Percentiles rank a stretch among this genome's conserved stretches.
phyloP scores from a whole-genome alignment of 2,797 vertebrate genomes.

The Tiaroga cobitis region DNA sequence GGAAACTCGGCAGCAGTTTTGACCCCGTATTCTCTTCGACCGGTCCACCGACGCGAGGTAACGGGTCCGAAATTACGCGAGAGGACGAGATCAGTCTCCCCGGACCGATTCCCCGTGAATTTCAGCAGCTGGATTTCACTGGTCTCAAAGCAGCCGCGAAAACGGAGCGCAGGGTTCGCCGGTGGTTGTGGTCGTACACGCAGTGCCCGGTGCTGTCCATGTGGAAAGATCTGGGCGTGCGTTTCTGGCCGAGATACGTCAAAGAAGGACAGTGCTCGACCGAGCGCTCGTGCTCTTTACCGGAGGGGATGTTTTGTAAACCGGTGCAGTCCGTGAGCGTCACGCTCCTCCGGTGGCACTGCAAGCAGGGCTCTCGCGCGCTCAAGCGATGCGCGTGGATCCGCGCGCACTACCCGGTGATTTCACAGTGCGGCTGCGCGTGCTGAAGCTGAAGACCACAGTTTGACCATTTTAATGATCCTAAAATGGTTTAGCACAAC shows the following conservation, averaged over 20 bases:
- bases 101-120: conserved; percentile 82
- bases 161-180: conserved; percentile 86
- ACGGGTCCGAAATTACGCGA: conserved; percentile 67
- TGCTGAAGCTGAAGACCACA: conserved; percentile 69
- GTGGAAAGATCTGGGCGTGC: conserved; percentile 90
- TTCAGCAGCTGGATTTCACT: conserved; percentile 84
- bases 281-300: conserved; percentile 89
- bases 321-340: conserved; percentile 88
- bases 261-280: conserved; percentile 89
- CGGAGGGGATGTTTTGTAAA: conserved; percentile 91
- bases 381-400: conserved; percentile 93
- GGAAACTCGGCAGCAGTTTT: conserved; percentile 88
- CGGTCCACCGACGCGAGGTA: conserved; percentile 74
- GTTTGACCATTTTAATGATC: background rate
- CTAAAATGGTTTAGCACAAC: background rate
- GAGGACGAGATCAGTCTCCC: conserved; percentile 67
- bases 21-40: conserved; percentile 88
- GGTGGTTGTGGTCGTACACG: conserved; percentile 90
- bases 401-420: conserved; percentile 90
- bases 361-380: conserved; percentile 88
- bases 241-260: conserved; percentile 93
- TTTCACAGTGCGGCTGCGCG: conserved; percentile 92
- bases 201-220: conserved; percentile 87
- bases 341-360: conserved; percentile 90
- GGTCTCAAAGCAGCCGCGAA: conserved; percentile 85